phyloP scores from a whole-genome alignment of 1,140 invertebrate species.

The Atta texana region DNA sequence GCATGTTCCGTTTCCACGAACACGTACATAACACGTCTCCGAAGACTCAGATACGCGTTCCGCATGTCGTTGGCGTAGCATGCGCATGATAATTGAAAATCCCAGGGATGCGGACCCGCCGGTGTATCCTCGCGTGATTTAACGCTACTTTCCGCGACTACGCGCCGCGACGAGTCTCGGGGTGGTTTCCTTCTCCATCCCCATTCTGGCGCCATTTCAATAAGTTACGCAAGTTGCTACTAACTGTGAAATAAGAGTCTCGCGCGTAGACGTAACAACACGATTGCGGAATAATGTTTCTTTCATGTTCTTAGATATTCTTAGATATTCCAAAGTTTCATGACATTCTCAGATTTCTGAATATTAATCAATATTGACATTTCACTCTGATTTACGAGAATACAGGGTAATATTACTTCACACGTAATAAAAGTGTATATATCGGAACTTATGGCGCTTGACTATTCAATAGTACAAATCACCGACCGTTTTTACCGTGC shows the following conservation, averaged over 20 bases:
- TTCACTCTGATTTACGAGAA: not conserved
- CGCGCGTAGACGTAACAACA: not conserved
- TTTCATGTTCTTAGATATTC: not conserved
- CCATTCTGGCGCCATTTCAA: slow-evolving; percentile 45
- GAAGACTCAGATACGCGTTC: slow-evolving; percentile 73
- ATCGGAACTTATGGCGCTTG: no score
- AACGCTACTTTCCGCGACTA: slow-evolving; percentile 68
- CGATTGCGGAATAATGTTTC: slow-evolving; percentile 22
- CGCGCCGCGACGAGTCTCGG: not conserved
- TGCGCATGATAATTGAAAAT: slow-evolving; percentile 82
- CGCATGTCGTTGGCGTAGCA: slow-evolving; percentile 75
- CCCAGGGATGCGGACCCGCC: slow-evolving; percentile 68
- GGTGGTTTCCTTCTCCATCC: not conserved
- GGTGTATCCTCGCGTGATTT: slow-evolving; percentile 60
- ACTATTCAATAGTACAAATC: not conserved
- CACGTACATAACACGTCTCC: slow-evolving; percentile 69
- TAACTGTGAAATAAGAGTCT: slow-evolving; percentile 48
- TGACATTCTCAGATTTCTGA: not conserved
- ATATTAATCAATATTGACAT: slow-evolving; percentile 13
- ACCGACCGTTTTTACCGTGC: not conserved
- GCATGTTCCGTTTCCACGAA: slow-evolving; percentile 49
- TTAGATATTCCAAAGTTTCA: not conserved
- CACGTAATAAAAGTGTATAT: not conserved
- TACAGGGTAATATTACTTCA: not conserved
- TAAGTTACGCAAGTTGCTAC: slow-evolving; percentile 58